These are phyloP conservation scores for Sebastes taczanowskii DNA, from an alignment of 2,797 vertebrate genomes.

Conservation along the genomic window DNA sequence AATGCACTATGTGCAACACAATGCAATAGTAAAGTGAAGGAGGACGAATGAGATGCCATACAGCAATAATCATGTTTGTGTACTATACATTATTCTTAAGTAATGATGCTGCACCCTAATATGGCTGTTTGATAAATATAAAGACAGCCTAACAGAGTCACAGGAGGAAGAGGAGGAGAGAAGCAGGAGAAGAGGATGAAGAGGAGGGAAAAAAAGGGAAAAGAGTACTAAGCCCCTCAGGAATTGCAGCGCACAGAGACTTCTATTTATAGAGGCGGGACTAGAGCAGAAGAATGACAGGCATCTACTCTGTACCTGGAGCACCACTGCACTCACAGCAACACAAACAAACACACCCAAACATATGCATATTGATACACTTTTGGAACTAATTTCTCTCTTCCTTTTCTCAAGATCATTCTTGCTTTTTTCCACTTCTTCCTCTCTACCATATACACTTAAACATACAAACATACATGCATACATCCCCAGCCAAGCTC, in stretches of 20 bases:
- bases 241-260: slow-evolving; percentile 56
- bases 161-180: slow-evolving; percentile 16
- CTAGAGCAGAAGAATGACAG: slow-evolving; percentile 70
- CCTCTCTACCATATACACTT: not conserved
- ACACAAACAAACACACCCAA: slow-evolving; percentile 53
- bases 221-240: slow-evolving; percentile 63
- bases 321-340: slow-evolving; percentile 32
- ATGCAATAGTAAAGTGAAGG: not conserved
- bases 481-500: not conserved
- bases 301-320: slow-evolving; percentile 60
- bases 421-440: not conserved
- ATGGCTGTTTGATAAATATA: slow-evolving; percentile 50
- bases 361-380: slow-evolving; percentile 40
- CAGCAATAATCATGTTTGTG: not conserved
- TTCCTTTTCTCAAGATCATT: not conserved
- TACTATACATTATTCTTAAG: slow-evolving; percentile 20
- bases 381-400: slow-evolving; percentile 22
- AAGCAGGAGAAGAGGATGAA: slow-evolving; percentile 32
- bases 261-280: slow-evolving; percentile 79
- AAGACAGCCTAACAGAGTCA: slow-evolving; percentile 44
- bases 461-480: not conserved
- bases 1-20: not conserved
- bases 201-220: slow-evolving; percentile 3
- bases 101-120: slow-evolving; percentile 44
- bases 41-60: not conserved